phyloP scores from a whole-genome alignment of 2,888 invertebrate species.

The Balanococcus diminutus region DNA sequence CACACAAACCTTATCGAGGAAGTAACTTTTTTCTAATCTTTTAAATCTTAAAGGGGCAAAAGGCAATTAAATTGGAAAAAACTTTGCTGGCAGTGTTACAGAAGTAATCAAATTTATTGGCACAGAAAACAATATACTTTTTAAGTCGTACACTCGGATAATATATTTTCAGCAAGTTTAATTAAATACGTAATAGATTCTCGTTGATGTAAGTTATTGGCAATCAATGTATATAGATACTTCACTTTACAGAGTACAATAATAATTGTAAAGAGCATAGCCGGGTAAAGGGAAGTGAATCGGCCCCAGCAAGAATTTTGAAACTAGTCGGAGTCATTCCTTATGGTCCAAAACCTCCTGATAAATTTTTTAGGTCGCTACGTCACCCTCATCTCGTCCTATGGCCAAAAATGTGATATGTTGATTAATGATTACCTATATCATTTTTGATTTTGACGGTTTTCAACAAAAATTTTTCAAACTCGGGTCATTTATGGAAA shows the following conservation, averaged over 20 bases:
- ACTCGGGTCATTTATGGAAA: too few relatives aligned
- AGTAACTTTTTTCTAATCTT: background rate
- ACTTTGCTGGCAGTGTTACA: conserved; percentile 41
- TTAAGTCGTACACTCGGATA: background rate
- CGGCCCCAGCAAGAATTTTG: too few relatives aligned
- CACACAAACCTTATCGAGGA: background rate
- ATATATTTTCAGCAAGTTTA: conserved; percentile 7
- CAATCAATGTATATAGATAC: background rate
- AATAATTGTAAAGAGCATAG: too few relatives aligned
- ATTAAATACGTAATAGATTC: background rate
- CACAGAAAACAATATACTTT: conserved; percentile 33
- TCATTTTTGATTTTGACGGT: too few relatives aligned
- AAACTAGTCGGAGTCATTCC: too few relatives aligned
- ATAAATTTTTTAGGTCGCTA: too few relatives aligned
- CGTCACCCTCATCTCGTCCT: too few relatives aligned
- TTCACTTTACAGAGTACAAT: background rate
- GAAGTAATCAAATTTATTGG: conserved; percentile 45
- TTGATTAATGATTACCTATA: too few relatives aligned
- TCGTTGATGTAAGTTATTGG: background rate
- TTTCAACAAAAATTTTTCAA: too few relatives aligned
- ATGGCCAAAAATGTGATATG: too few relatives aligned
- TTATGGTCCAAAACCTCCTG: too few relatives aligned
- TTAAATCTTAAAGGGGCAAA: background rate
- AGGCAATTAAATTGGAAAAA: conserved; percentile 43
- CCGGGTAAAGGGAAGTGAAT: too few relatives aligned